Conservation (phyloP, 2,888 invertebrate genomes). For the Spialia ferax region DNA sequence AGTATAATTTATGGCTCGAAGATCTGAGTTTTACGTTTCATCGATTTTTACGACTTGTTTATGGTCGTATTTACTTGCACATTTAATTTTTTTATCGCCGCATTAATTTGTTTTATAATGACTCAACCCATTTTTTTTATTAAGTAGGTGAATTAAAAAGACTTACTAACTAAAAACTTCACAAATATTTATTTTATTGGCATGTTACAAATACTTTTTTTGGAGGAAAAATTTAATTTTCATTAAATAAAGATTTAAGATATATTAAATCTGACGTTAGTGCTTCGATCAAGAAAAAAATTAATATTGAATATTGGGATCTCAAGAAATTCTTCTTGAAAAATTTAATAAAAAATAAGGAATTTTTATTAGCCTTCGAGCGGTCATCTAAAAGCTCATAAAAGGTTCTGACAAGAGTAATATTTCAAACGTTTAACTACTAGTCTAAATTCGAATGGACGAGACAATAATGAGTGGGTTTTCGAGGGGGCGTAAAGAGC, state of each 20-base stretch:
- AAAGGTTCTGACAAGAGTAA: slow-evolving; percentile 61
- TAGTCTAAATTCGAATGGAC: slow-evolving; percentile 53
- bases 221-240: too few relatives aligned
- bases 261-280: background rate
- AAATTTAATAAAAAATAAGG: slow-evolving; percentile 56
- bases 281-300: background rate
- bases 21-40: slow-evolving; percentile 27
- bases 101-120: slow-evolving; percentile 12
- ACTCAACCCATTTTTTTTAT: background rate
- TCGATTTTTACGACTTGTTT: slow-evolving; percentile 32
- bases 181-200: too few relatives aligned
- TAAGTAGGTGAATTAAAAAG: background rate
- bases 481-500: slow-evolving; percentile 58
- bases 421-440: slow-evolving; percentile 71
- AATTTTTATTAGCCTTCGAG: slow-evolving; percentile 61
- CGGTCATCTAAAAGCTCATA: slow-evolving; percentile 51
- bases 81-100: slow-evolving; percentile 20
- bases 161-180: too few relatives aligned
- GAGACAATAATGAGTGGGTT: slow-evolving; percentile 65
- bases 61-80: slow-evolving; percentile 29
- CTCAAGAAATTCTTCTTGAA: slow-evolving; percentile 43
- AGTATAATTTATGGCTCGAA: slow-evolving; percentile 29
- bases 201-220: too few relatives aligned
- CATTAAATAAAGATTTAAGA: background rate
- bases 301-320: background rate